A percentile compares a stretch with the other conserved stretches of the same genome.
Evolutionary conservation across 2,888 invertebrate genomes (phyloP).

Genomic region (Venusia cambrica): DNA sequence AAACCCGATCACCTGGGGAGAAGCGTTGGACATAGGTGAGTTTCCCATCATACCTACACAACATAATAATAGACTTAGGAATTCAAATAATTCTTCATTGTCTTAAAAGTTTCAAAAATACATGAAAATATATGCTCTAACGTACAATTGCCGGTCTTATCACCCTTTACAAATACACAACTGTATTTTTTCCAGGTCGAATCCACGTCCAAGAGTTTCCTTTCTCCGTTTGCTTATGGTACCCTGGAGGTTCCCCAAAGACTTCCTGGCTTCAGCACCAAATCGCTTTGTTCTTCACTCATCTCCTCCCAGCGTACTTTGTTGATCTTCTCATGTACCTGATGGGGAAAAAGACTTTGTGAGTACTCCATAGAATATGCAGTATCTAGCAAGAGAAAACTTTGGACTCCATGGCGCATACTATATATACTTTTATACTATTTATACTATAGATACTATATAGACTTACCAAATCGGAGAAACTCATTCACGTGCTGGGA

Average conservation of each 20-base stretch:
- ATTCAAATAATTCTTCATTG: too few relatives aligned
- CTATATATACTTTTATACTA: too few relatives aligned
- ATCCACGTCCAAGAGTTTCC: slow-evolving; percentile 85
- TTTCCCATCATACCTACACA: not conserved
- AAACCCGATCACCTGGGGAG: slow-evolving; percentile 92
- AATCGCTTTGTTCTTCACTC: slow-evolving; percentile 85
- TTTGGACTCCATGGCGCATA: too few relatives aligned
- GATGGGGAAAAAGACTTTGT: slow-evolving; percentile 89
- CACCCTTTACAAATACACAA: too few relatives aligned
- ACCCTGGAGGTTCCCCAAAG: slow-evolving; percentile 88
- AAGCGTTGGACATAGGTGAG: slow-evolving; percentile 86
- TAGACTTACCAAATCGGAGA: too few relatives aligned
- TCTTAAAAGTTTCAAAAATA: too few relatives aligned
- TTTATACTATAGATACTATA: too few relatives aligned
- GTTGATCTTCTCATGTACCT: slow-evolving; percentile 85
- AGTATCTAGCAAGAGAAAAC: too few relatives aligned
- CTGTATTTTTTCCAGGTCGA: slow-evolving; percentile 58
- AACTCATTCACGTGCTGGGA: too few relatives aligned
- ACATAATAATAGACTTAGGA: too few relatives aligned
- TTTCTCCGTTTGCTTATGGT: slow-evolving; percentile 89
- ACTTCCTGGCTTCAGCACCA: slow-evolving; percentile 84
- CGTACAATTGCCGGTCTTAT: too few relatives aligned
- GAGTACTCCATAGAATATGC: slow-evolving; percentile 54
- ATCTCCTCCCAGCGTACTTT: slow-evolving; percentile 88
- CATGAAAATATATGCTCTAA: too few relatives aligned